A percentile compares a stretch with the other conserved stretches of the same genome.
Conservation (phyloP, 2,888 invertebrate genomes). For the Mechanitis messenoides region DNA sequence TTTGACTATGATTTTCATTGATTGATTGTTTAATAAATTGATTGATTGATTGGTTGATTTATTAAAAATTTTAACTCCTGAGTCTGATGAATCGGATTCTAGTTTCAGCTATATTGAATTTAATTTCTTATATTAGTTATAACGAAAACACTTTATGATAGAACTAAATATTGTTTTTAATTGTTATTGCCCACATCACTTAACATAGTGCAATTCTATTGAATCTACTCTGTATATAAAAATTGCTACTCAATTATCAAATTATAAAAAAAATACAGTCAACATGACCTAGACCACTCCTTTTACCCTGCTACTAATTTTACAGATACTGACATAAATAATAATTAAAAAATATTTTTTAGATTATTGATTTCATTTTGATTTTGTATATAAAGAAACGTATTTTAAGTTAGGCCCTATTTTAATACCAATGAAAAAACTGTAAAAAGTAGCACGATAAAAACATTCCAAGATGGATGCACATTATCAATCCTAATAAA, state of each 20-base stretch:
- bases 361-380: constrained; percentile 8
- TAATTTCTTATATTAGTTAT: too few relatives aligned
- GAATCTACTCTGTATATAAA: constrained; percentile 39
- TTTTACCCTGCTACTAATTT: constrained; percentile 15
- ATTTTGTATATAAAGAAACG: constrained; percentile 7
- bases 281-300: constrained; percentile 40
- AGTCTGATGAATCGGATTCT: too few relatives aligned
- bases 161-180: too few relatives aligned
- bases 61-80: too few relatives aligned
- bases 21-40: too few relatives aligned
- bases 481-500: constrained; percentile 1
- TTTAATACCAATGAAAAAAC: constrained; percentile 9
- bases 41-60: too few relatives aligned
- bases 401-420: constrained; percentile 15
- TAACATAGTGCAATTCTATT: constrained; percentile 29
- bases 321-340: background rate
- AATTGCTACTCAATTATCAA: constrained; percentile 46
- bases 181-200: constrained; percentile 23
- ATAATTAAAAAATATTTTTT: constrained; percentile 4
- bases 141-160: too few relatives aligned
- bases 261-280: constrained; percentile 48
- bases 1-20: too few relatives aligned
- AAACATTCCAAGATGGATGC: constrained; percentile 13
- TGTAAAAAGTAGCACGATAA: constrained; percentile 16
- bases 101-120: too few relatives aligned